Evolutionary conservation across 2,888 invertebrate genomes (phyloP).

Genomic region (Nymphalis polychloros): DNA sequence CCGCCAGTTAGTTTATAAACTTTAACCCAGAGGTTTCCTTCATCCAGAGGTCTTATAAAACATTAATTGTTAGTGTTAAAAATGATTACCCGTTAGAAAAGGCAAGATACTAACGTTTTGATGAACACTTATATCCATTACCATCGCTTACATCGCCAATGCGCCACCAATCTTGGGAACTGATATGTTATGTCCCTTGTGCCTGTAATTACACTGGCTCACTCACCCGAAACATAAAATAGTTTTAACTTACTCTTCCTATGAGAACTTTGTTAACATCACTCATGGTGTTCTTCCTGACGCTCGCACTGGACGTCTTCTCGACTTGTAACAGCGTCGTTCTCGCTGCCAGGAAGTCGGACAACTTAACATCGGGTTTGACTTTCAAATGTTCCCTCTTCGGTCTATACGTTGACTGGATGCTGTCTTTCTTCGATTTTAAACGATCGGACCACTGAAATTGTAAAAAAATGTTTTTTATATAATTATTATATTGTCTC

Average conservation of each 20-base stretch:
- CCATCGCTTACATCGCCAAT: no score
- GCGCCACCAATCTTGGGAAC: no score
- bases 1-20: no score
- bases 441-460: conserved; percentile 91
- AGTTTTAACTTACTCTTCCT: conserved; percentile 83
- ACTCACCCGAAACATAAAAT: no score
- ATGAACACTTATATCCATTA: no score
- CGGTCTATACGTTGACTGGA: conserved; percentile 78
- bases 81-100: no score
- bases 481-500: background rate
- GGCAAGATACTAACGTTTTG: no score
- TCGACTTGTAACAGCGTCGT: conserved; percentile 92
- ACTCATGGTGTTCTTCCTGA: conserved; percentile 91
- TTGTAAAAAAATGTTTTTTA: conserved; percentile 6
- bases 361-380: conserved; percentile 85
- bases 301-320: conserved; percentile 93
- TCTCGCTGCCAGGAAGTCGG: conserved; percentile 92
- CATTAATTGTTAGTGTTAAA: no score
- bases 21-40: no score
- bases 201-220: no score
- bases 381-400: conserved; percentile 67
- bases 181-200: no score
- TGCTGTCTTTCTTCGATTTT: conserved; percentile 86
- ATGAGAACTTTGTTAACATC: conserved; percentile 94
- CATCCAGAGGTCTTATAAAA: no score